These are phyloP conservation scores for Coregonus suidteri DNA, from an alignment of 2,797 vertebrate species.

Conservation along the genomic window DNA sequence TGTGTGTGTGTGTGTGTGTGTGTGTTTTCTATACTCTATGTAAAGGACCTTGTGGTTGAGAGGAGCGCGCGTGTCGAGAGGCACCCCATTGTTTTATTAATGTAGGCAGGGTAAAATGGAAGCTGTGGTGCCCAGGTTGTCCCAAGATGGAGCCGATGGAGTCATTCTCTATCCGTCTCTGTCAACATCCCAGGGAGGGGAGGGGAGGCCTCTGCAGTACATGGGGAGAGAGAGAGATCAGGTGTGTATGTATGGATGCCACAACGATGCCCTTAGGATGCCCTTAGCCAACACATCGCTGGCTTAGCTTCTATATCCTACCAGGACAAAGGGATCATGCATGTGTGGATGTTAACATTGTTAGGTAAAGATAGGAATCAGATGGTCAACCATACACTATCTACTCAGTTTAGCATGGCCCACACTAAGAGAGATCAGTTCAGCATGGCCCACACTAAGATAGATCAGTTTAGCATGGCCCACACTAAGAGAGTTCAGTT, in stretches of 20 bases:
- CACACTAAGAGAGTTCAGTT: no score
- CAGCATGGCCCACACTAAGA: no score
- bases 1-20: background rate
- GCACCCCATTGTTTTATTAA: slow-evolving; percentile 66
- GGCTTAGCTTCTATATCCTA: background rate
- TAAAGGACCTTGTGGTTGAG: slow-evolving; percentile 45
- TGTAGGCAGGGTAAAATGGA: slow-evolving; percentile 60
- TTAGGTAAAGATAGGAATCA: background rate
- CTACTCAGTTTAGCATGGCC: no score
- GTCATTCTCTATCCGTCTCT: slow-evolving; percentile 57
- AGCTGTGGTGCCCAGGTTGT: slow-evolving; percentile 48
- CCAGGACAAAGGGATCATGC: background rate
- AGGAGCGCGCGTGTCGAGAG: slow-evolving; percentile 14
- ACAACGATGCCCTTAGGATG: background rate
- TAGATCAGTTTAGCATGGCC: no score
- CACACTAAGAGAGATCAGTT: no score
- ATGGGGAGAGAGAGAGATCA: slow-evolving; percentile 5
- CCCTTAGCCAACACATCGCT: background rate
- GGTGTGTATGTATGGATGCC: background rate
- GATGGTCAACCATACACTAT: background rate
- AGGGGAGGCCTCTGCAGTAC: background rate
- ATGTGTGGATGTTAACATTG: no score
- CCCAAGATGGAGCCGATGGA: slow-evolving; percentile 37
- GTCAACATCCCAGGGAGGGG: slow-evolving; percentile 57
- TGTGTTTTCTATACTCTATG: slow-evolving; percentile 14